Evolutionary conservation across 2,113 vertebrate genomes (phyloP), one percentile per base, ranked within the genome.

Genomic region (Rattus rattus): DNA sequence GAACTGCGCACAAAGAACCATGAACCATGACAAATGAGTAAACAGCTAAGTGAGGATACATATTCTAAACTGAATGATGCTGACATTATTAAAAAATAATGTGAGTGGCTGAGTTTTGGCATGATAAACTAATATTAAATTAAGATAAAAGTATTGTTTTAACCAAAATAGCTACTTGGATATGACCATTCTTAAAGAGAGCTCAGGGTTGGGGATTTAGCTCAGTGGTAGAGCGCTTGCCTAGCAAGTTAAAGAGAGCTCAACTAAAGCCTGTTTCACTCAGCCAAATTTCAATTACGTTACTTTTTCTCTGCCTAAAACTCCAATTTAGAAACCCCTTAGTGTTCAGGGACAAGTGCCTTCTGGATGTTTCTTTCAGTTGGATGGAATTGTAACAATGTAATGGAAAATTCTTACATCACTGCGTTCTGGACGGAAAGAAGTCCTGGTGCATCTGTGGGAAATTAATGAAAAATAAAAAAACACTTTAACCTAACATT

Each of bases 401-500:
- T 61, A 54, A 20, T 67, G 33, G 10, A 7, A 93, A 83, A 5
- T 79, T 1, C 92, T 39, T 19, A 33, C 80, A 59, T 39, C 84
- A 52, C 30, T 4, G 80, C 70, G 80, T 49, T 12, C n/a, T 72
- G 95, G 2, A 10, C 16, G 49, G 54, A 90, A 80, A 73, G 47
- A 88, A 77, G 17, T 63, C 95, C 11, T 73, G 59, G 76, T 75
- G 93, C 7, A 49, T 39, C 39, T 24, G 52, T 59, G 5, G 85
- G 52, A 97, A 92, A 88, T 88, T 93, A 95, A 89, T 63, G 16
- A 75, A 91, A 93, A 93, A 84, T 63, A 54, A 5, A 47, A 92
- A 87, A 89, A n/a, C 0, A 22, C 2, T 83, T 92, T 39, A 94
- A 93, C 30, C 24, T 87, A 54, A 52, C 63, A 12, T 61, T 13